Base-by-base conservation (phyloP, 2,888 invertebrate species). In the Clanis bilineata region DNA sequence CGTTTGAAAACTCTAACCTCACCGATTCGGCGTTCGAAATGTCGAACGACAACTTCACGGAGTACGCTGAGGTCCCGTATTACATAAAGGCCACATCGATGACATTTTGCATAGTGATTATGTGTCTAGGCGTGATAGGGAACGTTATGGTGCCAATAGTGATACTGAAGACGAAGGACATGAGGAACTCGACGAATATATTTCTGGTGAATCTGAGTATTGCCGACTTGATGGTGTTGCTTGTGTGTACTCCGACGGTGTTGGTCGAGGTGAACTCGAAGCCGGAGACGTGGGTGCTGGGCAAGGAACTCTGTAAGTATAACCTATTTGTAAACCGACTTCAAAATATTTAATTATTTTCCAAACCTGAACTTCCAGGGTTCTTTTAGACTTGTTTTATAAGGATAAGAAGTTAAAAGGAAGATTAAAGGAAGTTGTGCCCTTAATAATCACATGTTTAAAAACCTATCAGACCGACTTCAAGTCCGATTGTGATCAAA, bases 71-170 rank as follows among this genome's bases (percentile, higher is more conserved):
- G 74, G 94, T 97, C 77, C 97, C 98, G 69, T 93, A 95, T 78
- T 98, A 98, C 93, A 96, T 98, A 84, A 94, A 97, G 70, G 95
- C 96, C 58, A 96, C 96, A 1, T 97, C 98, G 9, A 97, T 98
- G 94, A 94, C 96, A 23, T 95, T 97, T 74, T 98, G 98, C 86
- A 95, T 96, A 76, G 93, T 96, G 69, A 97, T 98, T 72, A 96
- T 98, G 95, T 94, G 97, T 77, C 92, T 98, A 70, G 98, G 98
- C 39, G 96, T 98, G 65, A 94, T 97, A 68, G 98, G 98, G 22
- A 98, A 98, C 81, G 94, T 97, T 64, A 96, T 98, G 95, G 98
- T 98, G 79, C 97, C 98, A 38, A 94, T 98, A 77, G 98, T 98
- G 71, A 97, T 98, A 69, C 93, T 97, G 78, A 96, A 96, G 83